These are phyloP conservation scores for Potorous gilbertii DNA, from an alignment of 2,797 vertebrate genomes.

Conservation along the genomic window DNA sequence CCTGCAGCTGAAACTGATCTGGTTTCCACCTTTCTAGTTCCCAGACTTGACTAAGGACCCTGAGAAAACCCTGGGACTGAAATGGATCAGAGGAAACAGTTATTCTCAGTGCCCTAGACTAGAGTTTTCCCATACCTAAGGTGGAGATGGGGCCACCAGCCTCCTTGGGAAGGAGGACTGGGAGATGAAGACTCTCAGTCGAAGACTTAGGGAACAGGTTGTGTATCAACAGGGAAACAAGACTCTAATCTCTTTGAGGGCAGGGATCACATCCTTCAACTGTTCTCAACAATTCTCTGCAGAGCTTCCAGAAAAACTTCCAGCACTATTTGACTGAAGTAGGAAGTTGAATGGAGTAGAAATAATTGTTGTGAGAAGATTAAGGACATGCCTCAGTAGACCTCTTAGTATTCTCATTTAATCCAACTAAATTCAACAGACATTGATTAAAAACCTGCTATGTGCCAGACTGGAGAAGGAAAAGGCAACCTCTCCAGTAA, in stretches of 20 bases:
- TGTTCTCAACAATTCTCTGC: neutral
- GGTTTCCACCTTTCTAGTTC: slow-evolving; percentile 20
- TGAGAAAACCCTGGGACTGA: neutral
- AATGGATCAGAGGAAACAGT: slow-evolving; percentile 8
- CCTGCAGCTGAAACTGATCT: slow-evolving; percentile 21
- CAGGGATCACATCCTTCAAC: neutral
- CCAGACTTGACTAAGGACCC: neutral
- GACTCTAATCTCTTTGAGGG: neutral
- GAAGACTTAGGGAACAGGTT: slow-evolving; percentile 3
- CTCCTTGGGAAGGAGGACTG: neutral
- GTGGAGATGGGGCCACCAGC: slow-evolving; percentile 12
- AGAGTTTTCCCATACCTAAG: neutral
- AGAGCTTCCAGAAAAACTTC: neutral
- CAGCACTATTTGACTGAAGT: slow-evolving; percentile 10
- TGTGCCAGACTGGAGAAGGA: neutral
- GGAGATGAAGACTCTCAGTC: neutral
- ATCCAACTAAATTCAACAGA: neutral
- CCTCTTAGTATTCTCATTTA: slow-evolving; percentile 34
- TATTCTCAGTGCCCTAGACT: neutral
- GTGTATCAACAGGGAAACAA: slow-evolving; percentile 14
- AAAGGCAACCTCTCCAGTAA: neutral
- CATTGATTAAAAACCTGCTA: neutral
- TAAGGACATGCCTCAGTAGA: slow-evolving; percentile 68
- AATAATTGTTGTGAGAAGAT: slow-evolving; percentile 43
- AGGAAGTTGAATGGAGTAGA: slow-evolving; percentile 36